Evolutionary conservation across 1,140 invertebrate species (phyloP), one percentile per base, ranked within the genome.

Genomic region (Atta texana): DNA sequence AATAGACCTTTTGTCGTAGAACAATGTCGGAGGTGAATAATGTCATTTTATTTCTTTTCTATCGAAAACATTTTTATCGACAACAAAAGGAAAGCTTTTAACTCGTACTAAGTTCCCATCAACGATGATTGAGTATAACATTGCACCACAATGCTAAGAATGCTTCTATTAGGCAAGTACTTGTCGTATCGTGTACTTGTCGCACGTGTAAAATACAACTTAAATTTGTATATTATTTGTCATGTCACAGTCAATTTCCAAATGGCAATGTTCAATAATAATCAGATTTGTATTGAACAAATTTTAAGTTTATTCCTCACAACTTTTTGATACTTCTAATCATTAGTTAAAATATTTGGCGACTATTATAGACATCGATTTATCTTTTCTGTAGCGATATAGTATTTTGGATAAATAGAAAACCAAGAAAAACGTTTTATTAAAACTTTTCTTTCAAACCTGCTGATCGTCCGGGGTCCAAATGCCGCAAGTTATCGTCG

Each of bases 381-480:
- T 28, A 18, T 49, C 24, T 63, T 28, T 51, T 10, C 18, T 8
- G 10, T n/a, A 55, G 2, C 44, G 12, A 39, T 39, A 44, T 10
- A 21, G 14, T 3, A 10, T 53, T 53, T 21, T 16, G 31, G 24
- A 44, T 14, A 21, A 59, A 39, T 59, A n/a, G 3, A 64, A 77
- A 49, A 31, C 2, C 16, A 49, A 10, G 57, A 8, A 28, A 28
- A 64, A 44, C 31, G 0, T 68, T n/a, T 28, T 3, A 77, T 31
- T 2, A n/a, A 66, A 51, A 31, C 24, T 64, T 39, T 66, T 69
- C 72, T 39, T 14, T 64, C 69, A 12, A 89, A 97, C 97, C 95
- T 99, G 98, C 93, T 98, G 98, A 95, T 99, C 99, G 94, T 99
- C 98, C 0, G 99, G 99, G 10, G 98, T 98, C 99, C 99, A 99